Base-by-base conservation (phyloP, 2,113 vertebrate species). In the Cavia aperea region DNA sequence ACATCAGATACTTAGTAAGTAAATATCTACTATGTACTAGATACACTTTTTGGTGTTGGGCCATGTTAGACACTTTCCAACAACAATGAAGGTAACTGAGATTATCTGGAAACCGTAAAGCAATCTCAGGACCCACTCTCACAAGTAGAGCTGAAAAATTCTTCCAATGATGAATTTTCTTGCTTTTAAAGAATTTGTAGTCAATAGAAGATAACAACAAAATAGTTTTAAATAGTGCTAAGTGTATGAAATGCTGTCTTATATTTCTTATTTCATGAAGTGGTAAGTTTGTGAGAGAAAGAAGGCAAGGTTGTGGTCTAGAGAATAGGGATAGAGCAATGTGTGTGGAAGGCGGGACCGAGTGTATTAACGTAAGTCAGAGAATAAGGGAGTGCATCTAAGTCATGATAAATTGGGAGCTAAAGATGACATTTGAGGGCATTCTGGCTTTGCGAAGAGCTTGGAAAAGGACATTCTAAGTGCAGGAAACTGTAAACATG, bases 321-420 rank as follows among this genome's bases (percentile, higher is more conserved):
- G 54, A 68, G 54, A 18, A 7, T 15, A n/a, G 39, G 4, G 39
- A 36, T 21, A 11, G 36, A 33, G 58, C n/a, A 23, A 23, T 13
- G 4, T 36, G 65, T 46, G 56, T 21, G 1, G 54, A 33, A 19
- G 29, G 4, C 26, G 7, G 84, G 46, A 54, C 8, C 58, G n/a
- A 23, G 0, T 0, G 13, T 56, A 12, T 29, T 46, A 79, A 65
- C 1, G 0, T 2, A 58, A 31, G 51, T 63, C 19, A 70, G 12
- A 51, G 29, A 10, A 10, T 33, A 23, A 51, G 18, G 18, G 29
- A 86, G 90, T 36, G 5, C 7, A 3, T 51, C 33, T 39, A 66
- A 78, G 63, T 72, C 26, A 43, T n/a, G 84, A 65, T 31, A 43
- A 84, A 46, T 65, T n/a, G 16, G n/a, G 62, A 92, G n/a, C 24